Evolutionary conservation across 1,140 invertebrate species (phyloP), one percentile per base, ranked within the genome.

Genomic region (Orchestia grillus): DNA sequence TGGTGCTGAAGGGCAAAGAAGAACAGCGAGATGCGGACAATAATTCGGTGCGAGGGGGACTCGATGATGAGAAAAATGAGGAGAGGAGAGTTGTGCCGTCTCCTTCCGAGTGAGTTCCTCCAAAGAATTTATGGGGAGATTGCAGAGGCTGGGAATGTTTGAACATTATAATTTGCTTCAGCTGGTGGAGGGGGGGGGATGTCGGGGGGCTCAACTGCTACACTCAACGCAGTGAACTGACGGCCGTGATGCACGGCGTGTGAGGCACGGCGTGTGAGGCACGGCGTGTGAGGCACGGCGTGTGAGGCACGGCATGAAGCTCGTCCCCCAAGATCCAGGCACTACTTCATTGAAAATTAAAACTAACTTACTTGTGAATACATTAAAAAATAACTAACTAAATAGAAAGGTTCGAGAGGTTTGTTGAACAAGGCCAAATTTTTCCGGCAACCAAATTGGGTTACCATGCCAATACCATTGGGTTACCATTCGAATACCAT

Each of bases 111-210:
- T 41, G 28, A 90, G 0, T 44, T 90, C 88, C 42, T 90, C n/a
- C 62, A 36, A 90, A 90, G 43, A 90, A 90, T 90, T 90, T 90
- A 42, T 90, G 41, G 88, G 15, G 41, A 90, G 88, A 90, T 90
- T 90, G 36, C 88, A 90, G 88, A 1, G 88, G 28, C 43, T 90
- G 43, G 41, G 88, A 43, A 44, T 44, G n/a, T 90, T 44, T 90
- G 88, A 90, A 44, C n/a, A 90, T 90, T 44, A 90, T 90, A 90
- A 90, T 90, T 90, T 90, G 88, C 88, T 41, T 90, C 43, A 28
- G n/a, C 42, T 41, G 15, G 88, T 4, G 88, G 28, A 90, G 88
- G 88, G 28, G 11, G 1, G 15, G 88, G 36, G 36, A 42, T 16
- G 36, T 36, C 3, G 88, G 28, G 3, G 28, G 3, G n/a, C 11